A percentile compares a stretch with the other conserved stretches of the same genome.
phyloP scores from a whole-genome alignment of 2,888 invertebrate genomes.

The Spodoptera littoralis region DNA sequence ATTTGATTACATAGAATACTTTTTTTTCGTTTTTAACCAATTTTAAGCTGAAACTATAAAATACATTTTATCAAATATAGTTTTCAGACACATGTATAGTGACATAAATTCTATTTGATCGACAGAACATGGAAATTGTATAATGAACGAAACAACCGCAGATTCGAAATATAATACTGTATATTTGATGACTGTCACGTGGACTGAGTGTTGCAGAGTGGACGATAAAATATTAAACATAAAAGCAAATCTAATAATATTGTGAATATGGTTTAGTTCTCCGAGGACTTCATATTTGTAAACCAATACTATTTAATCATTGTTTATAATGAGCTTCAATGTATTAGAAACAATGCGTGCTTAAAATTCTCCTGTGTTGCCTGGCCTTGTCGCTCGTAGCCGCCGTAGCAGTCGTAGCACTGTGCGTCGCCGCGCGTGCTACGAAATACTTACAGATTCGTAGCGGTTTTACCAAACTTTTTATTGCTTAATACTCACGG shows the following conservation, averaged over 20 bases:
- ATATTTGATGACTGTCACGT: constrained; percentile 19
- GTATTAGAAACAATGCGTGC: constrained; percentile 45
- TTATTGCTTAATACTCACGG: constrained; percentile 59
- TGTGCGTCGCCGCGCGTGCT: constrained; percentile 59
- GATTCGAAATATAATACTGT: constrained; percentile 6
- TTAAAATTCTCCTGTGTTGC: constrained; percentile 42
- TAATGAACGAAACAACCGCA: constrained; percentile 1
- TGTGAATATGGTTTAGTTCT: constrained; percentile 9
- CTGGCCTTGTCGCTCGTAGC: constrained; percentile 50
- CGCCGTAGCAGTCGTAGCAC: constrained; percentile 33
- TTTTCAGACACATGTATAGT: no score
- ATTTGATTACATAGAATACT: no score
- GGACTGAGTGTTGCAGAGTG: constrained; percentile 17
- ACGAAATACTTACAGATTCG: constrained; percentile 56
- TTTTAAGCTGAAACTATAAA: neutral
- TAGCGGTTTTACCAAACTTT: constrained; percentile 58
- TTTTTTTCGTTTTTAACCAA: neutral
- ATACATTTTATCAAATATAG: neutral
- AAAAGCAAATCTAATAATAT: constrained; percentile 22
- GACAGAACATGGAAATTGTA: neutral
- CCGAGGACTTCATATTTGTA: neutral
- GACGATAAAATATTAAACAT: constrained; percentile 33
- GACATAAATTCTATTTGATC: constrained; percentile 4
- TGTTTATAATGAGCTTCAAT: constrained; percentile 17
- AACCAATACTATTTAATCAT: no score